Conservation (phyloP, 2,113 vertebrate species). For the Seriola rivoliana region DNA sequence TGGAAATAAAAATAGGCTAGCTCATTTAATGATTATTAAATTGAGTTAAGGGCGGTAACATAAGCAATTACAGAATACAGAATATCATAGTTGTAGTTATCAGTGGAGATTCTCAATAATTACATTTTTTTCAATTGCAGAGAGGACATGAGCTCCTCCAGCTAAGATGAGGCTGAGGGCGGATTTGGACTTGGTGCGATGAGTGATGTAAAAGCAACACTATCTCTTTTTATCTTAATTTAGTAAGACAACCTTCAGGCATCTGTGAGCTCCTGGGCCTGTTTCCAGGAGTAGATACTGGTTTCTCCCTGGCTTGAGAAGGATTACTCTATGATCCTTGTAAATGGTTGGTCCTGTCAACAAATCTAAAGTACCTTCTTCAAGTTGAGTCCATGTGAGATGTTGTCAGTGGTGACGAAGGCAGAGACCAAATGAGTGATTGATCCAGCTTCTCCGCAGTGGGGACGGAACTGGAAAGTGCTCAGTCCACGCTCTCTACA, state of each 20-base stretch:
- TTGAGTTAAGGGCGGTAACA: no score
- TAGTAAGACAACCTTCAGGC: not conserved
- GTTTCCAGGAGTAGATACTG: not conserved
- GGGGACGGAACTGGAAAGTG: conserved; percentile 94
- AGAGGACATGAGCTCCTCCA: not conserved
- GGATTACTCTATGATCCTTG: not conserved
- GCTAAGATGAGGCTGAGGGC: not conserved
- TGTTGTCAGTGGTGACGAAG: conserved; percentile 94
- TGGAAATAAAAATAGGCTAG: not conserved
- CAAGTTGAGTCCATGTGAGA: conserved; percentile 94
- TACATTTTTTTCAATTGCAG: not conserved
- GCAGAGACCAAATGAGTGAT: conserved; percentile 95
- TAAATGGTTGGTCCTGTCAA: not conserved
- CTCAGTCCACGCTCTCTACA: conserved; percentile 90
- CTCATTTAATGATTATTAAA: no score
- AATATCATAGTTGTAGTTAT: not conserved
- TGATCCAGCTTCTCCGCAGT: conserved; percentile 95
- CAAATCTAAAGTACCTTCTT: conserved; percentile 88
- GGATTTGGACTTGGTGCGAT: not conserved
- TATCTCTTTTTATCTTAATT: not conserved
- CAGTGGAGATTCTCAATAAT: not conserved
- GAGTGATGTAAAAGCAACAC: not conserved
- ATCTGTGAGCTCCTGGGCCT: not conserved
- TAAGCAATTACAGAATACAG: not conserved
- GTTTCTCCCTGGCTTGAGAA: not conserved